Conservation (phyloP, 2,888 invertebrate genomes). For the Chalcosyrphus nemorum region DNA sequence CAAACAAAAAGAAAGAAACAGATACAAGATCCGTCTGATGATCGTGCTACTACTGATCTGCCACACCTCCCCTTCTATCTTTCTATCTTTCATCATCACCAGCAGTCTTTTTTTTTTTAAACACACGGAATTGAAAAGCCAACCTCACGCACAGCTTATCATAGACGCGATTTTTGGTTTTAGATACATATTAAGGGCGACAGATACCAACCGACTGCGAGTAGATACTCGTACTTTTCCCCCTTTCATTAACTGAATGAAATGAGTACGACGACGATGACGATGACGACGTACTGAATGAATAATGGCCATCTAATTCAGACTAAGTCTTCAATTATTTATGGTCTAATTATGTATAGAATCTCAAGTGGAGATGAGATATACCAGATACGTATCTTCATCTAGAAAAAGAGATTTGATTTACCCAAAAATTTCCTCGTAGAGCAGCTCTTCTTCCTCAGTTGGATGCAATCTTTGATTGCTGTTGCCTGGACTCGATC, state of each 20-base stretch:
- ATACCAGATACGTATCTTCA: slow-evolving; percentile 22
- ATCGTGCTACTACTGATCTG: slow-evolving; percentile 20
- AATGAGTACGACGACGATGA: too few species aligned
- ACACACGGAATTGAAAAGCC: neutral
- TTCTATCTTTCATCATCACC: too few species aligned
- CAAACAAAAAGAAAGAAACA: slow-evolving; percentile 1
- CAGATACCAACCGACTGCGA: slow-evolving; percentile 34
- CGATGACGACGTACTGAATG: slow-evolving; percentile 54
- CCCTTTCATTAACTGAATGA: slow-evolving; percentile 22
- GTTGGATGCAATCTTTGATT: slow-evolving; percentile 53
- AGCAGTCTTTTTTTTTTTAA: neutral
- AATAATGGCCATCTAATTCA: slow-evolving; percentile 67
- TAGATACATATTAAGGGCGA: slow-evolving; percentile 67
- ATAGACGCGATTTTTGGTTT: slow-evolving; percentile 12
- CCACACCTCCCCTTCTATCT: neutral
- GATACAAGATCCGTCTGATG: slow-evolving; percentile 19
- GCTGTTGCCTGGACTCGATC: slow-evolving; percentile 29
- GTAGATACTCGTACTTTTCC: slow-evolving; percentile 23
- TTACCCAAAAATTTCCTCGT: slow-evolving; percentile 66
- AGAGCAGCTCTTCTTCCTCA: slow-evolving; percentile 34
- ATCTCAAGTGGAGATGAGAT: slow-evolving; percentile 39
- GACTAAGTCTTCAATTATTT: slow-evolving; percentile 69
- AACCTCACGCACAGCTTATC: slow-evolving; percentile 16
- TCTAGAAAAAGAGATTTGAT: slow-evolving; percentile 29
- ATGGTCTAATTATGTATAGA: slow-evolving; percentile 70